Conservation (phyloP, 92 coral and sea anemone genomes). For the Porites rus region DNA sequence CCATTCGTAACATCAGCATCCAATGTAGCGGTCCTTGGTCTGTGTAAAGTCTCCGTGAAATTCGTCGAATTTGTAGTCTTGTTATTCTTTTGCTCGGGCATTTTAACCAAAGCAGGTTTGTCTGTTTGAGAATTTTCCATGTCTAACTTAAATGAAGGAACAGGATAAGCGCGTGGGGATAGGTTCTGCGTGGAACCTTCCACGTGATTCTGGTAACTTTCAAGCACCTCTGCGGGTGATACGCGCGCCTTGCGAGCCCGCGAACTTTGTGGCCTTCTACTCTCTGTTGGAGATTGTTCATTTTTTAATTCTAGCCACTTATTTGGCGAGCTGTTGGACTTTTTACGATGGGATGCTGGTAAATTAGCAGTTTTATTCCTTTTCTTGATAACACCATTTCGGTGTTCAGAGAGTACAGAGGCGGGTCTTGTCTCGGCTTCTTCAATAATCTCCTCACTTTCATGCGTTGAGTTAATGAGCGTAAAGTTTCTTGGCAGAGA, state of each 20-base stretch:
- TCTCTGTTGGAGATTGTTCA: background rate
- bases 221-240: slow-evolving; percentile 15
- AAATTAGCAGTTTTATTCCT: background rate
- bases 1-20: slow-evolving; percentile 28
- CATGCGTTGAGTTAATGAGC: slow-evolving; percentile 52
- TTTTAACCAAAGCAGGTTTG: background rate
- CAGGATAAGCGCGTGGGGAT: slow-evolving; percentile 8
- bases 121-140: slow-evolving; percentile 18
- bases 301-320: slow-evolving; percentile 30
- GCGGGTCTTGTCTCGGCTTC: slow-evolving; percentile 28
- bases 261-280: slow-evolving; percentile 35
- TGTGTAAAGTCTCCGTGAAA: background rate
- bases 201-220: slow-evolving; percentile 12
- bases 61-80: background rate
- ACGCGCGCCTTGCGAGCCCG: slow-evolving; percentile 13
- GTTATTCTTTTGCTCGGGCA: background rate
- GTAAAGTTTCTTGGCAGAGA: slow-evolving; percentile 48
- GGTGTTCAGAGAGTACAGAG: slow-evolving; percentile 25
- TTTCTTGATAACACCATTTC: slow-evolving; percentile 15
- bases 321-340: slow-evolving; percentile 15
- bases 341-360: slow-evolving; percentile 9
- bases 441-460: slow-evolving; percentile 63
- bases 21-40: background rate
- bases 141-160: slow-evolving; percentile 22
- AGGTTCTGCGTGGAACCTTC: background rate